phyloP scores from a whole-genome alignment of 2,797 vertebrate species.

The Lepidocolaptes lacrymiger region DNA sequence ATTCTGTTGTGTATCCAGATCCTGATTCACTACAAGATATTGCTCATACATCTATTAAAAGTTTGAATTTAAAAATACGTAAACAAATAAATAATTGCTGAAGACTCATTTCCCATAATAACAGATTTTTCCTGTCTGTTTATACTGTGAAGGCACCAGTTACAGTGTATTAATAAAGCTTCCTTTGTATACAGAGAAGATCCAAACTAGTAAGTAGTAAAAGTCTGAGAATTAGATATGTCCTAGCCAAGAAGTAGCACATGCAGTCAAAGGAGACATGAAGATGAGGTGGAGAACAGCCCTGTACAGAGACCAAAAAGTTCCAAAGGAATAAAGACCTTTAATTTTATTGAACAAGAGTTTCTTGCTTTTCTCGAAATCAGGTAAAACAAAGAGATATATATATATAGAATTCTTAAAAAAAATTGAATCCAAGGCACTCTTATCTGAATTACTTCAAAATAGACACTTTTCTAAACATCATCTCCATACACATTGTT shows the following conservation, averaged over 20 bases:
- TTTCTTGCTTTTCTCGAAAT: neutral
- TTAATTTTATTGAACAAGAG: neutral
- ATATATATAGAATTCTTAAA: neutral
- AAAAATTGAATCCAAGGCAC: neutral
- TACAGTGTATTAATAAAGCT: neutral
- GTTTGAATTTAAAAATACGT: neutral
- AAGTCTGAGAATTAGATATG: neutral
- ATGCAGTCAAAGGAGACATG: neutral
- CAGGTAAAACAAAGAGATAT: neutral
- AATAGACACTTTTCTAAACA: neutral
- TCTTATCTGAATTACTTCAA: neutral
- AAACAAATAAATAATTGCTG: neutral
- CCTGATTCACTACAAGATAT: neutral
- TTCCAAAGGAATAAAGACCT: neutral
- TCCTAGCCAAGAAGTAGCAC: neutral
- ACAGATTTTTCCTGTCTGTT: neutral
- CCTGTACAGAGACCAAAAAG: neutral
- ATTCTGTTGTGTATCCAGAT: neutral
- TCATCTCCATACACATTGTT: neutral
- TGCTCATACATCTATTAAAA: neutral
- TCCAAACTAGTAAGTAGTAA: neutral
- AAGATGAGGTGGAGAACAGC: neutral
- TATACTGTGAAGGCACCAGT: neutral
- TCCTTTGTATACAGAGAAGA: neutral
- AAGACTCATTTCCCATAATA: neutral